Evolutionary conservation across 2,888 invertebrate species (phyloP).

Genomic region (Ophraella communa): DNA sequence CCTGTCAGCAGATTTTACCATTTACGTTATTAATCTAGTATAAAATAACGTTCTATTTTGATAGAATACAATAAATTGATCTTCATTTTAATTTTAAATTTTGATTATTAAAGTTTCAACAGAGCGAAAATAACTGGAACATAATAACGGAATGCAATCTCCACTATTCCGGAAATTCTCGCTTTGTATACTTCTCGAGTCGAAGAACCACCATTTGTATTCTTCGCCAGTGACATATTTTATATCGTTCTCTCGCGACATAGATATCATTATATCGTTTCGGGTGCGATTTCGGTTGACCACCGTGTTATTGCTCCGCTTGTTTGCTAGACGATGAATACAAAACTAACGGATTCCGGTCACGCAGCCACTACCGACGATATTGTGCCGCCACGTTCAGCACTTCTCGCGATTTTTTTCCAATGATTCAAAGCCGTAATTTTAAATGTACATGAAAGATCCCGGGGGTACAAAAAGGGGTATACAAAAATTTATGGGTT

Average conservation of each 20-base stretch:
- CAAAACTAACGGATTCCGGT: slow-evolving; percentile 10
- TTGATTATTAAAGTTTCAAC: neutral
- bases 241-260: slow-evolving; percentile 22
- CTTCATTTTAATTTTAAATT: no score
- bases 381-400: slow-evolving; percentile 14
- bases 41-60: no score
- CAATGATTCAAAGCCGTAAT: slow-evolving; percentile 23
- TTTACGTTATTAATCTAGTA: no score
- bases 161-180: neutral
- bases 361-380: slow-evolving; percentile 14
- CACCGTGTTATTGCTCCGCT: slow-evolving; percentile 25
- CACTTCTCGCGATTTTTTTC: slow-evolving; percentile 22
- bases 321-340: slow-evolving; percentile 12
- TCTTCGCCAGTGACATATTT: slow-evolving; percentile 21
- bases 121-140: neutral
- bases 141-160: neutral
- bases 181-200: neutral
- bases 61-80: no score
- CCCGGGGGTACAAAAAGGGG: slow-evolving; percentile 4
- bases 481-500: slow-evolving; percentile 10
- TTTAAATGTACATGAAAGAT: slow-evolving; percentile 25
- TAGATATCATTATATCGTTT: slow-evolving; percentile 23
- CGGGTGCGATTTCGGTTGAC: slow-evolving; percentile 25
- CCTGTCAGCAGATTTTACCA: no score
- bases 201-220: slow-evolving; percentile 20